Percentiles rank a stretch among this genome's conserved stretches.
Conservation (phyloP, 2,888 invertebrate species). For the Parnassius orleans region DNA sequence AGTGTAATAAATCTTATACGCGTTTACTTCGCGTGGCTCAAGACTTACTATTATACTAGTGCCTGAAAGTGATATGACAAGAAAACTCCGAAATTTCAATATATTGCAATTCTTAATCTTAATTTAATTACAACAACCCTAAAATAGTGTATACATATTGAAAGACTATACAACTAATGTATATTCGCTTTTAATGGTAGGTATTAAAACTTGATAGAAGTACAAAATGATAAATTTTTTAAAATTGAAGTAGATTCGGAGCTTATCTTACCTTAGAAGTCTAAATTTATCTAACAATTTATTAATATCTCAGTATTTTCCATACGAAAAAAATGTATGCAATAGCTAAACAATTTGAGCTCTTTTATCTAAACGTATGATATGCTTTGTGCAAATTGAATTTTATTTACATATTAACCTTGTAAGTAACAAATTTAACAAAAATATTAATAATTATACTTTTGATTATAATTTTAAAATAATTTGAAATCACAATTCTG, state of each 20-base stretch:
- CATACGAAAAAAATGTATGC: constrained; percentile 11
- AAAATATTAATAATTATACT: constrained; percentile 22
- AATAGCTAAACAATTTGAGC: constrained; percentile 29
- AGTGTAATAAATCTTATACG: constrained; percentile 25
- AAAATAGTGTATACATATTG: constrained; percentile 19
- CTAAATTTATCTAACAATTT: constrained; percentile 27
- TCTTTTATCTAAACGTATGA: constrained; percentile 28
- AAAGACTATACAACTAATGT: constrained; percentile 19
- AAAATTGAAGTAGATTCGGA: constrained; percentile 19
- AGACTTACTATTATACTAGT: constrained; percentile 18
- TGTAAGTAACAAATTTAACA: constrained; percentile 28
- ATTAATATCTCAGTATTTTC: constrained; percentile 15
- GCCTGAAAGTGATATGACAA: constrained; percentile 29
- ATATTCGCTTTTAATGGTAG: constrained; percentile 8
- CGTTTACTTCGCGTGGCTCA: constrained; percentile 20
- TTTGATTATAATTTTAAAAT: constrained; percentile 19
- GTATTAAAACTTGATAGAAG: constrained; percentile 18
- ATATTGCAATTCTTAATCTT: constrained; percentile 16
- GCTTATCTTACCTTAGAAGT: constrained; percentile 11
- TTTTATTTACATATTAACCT: constrained; percentile 27
- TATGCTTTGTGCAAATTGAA: constrained; percentile 26
- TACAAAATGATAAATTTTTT: constrained; percentile 11
- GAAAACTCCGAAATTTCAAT: constrained; percentile 20
- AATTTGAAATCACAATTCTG: constrained; percentile 20
- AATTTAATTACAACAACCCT: constrained; percentile 17